These are phyloP conservation scores for Exephanes ischioxanthus DNA, from an alignment of 2,888 invertebrate genomes.

Conservation along the genomic window DNA sequence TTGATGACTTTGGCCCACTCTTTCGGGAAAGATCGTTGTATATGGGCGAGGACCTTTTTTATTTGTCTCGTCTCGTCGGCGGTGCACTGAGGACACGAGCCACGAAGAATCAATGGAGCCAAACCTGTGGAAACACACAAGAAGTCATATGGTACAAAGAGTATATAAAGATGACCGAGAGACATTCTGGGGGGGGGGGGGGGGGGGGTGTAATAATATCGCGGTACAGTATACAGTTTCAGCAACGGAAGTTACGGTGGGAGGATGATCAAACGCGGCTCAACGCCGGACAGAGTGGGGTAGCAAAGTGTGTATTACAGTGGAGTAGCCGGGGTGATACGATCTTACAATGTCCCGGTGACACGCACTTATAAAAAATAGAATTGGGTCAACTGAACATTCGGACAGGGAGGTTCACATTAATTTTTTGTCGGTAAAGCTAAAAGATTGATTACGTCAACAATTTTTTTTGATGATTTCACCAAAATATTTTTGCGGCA, in stretches of 20 bases:
- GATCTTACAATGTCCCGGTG: too few relatives aligned
- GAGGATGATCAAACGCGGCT: neutral
- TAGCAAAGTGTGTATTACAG: neutral
- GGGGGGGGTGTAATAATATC: neutral
- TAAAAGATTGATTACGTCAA: too few relatives aligned
- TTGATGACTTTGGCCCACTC: conserved; percentile 92
- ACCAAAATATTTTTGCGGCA: too few relatives aligned
- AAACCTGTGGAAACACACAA: conserved; percentile 87
- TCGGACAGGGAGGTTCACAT: too few relatives aligned
- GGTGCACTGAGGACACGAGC: conserved; percentile 90
- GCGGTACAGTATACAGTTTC: neutral
- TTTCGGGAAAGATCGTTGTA: conserved; percentile 91
- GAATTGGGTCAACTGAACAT: too few relatives aligned
- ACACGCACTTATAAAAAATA: too few relatives aligned
- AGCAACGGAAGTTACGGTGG: neutral
- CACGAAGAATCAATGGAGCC: conserved; percentile 91
- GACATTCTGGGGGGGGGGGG: neutral
- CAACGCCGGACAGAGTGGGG: neutral
- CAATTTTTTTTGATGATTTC: too few relatives aligned
- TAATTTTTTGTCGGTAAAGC: too few relatives aligned
- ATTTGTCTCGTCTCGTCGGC: conserved; percentile 90
- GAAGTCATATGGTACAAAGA: neutral
- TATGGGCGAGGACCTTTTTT: conserved; percentile 90
- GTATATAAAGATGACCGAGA: neutral
- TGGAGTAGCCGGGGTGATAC: neutral